These are phyloP conservation scores for Neoarius graeffei DNA, from an alignment of 2,113 vertebrate genomes.

Conservation along the genomic window DNA sequence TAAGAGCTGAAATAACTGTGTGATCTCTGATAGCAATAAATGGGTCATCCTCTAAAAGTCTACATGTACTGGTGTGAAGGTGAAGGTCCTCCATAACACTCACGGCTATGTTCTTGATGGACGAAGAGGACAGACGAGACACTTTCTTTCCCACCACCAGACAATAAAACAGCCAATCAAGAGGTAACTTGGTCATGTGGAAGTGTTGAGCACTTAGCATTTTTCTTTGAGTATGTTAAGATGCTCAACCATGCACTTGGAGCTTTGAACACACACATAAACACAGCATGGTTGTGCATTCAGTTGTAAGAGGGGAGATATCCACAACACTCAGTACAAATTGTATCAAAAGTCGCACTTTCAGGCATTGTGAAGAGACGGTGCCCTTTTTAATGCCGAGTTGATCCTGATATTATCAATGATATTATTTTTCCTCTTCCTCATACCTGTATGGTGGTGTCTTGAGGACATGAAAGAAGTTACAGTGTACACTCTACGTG, in stretches of 20 bases:
- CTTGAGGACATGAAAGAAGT: background rate
- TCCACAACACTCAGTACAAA: background rate
- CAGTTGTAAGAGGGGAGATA: background rate
- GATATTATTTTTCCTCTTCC: background rate
- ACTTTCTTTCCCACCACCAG: slow-evolving; percentile 3
- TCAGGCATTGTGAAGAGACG: background rate
- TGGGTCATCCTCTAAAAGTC: slow-evolving; percentile 14
- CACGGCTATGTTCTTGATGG: slow-evolving; percentile 31
- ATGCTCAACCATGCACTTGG: slow-evolving; percentile 32
- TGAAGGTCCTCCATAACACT: slow-evolving; percentile 19
- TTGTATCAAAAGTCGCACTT: background rate
- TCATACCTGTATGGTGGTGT: background rate
- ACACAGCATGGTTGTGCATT: background rate
- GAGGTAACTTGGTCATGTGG: slow-evolving; percentile 36
- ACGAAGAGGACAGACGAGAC: background rate
- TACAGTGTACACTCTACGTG: background rate
- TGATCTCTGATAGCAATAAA: slow-evolving; percentile 22
- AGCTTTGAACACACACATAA: background rate
- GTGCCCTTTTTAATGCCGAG: background rate
- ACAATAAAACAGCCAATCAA: background rate
- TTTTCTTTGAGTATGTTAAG: slow-evolving; percentile 27
- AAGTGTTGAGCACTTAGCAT: slow-evolving; percentile 26
- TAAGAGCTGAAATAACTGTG: background rate
- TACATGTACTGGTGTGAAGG: background rate
- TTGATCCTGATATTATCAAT: slow-evolving; percentile 8